Conservation (phyloP, 2,888 invertebrate genomes). For the Idaea straminata region DNA sequence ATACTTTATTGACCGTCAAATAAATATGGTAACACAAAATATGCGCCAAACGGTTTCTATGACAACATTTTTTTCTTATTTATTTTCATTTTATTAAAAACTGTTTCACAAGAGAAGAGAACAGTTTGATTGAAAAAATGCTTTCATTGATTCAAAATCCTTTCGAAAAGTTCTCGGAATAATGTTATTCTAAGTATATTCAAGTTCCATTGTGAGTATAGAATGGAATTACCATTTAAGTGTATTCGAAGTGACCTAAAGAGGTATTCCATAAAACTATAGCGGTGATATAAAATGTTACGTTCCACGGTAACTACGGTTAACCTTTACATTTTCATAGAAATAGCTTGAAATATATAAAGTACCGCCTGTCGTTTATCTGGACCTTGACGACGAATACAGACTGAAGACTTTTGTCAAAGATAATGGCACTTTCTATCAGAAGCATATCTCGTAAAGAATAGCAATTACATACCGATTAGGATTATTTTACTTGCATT, state of each 20-base stretch:
- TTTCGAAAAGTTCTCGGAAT: slow-evolving; percentile 54
- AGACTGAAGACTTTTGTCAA: too few species aligned
- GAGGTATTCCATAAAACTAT: slow-evolving; percentile 15
- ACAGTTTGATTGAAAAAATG: neutral
- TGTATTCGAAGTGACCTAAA: slow-evolving; percentile 39
- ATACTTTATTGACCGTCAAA: neutral
- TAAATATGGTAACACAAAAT: neutral
- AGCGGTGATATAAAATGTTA: neutral
- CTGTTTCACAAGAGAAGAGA: neutral
- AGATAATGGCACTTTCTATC: too few species aligned
- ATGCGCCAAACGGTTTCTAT: neutral
- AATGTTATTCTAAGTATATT: slow-evolving; percentile 63
- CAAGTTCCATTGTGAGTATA: slow-evolving; percentile 43
- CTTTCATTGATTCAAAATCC: slow-evolving; percentile 59
- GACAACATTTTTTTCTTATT: neutral
- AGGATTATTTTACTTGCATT: too few species aligned
- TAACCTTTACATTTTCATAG: neutral
- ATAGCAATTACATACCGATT: too few species aligned
- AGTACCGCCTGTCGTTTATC: neutral
- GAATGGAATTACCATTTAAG: slow-evolving; percentile 58
- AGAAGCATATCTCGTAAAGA: too few species aligned
- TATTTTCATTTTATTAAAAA: neutral
- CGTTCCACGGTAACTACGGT: neutral
- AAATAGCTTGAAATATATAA: neutral
- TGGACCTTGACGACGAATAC: neutral